phyloP scores from a whole-genome alignment of 2,797 vertebrate genomes.

The Semotilus atromaculatus region DNA sequence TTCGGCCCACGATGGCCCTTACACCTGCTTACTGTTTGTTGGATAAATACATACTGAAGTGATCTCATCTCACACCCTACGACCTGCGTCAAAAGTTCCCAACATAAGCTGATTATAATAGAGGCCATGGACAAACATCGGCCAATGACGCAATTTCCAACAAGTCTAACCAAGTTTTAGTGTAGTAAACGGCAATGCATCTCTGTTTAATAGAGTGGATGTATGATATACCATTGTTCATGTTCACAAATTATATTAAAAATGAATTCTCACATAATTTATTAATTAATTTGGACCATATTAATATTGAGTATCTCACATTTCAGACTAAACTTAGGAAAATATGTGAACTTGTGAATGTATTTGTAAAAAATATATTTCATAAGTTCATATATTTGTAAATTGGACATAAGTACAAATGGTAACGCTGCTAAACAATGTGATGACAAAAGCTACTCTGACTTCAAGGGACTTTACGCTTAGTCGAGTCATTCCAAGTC shows the following conservation, averaged over 20 bases:
- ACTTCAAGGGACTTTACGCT: conserved; percentile 37
- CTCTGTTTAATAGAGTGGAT: neutral
- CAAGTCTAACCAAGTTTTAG: conserved; percentile 10
- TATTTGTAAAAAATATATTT: neutral
- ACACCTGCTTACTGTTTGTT: conserved; percentile 18
- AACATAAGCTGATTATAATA: conserved; percentile 37
- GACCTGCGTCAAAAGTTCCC: conserved; percentile 45
- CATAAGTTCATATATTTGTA: neutral
- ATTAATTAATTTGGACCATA: neutral
- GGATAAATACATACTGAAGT: neutral
- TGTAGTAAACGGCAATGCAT: neutral
- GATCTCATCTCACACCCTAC: conserved; percentile 12
- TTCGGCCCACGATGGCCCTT: neutral
- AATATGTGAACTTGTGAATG: neutral
- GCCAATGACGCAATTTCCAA: conserved; percentile 33
- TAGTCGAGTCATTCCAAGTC: conserved; percentile 44
- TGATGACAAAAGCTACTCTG: conserved; percentile 9
- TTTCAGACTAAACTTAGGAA: neutral
- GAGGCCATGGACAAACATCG: conserved; percentile 40
- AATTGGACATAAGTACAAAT: neutral
- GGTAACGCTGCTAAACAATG: neutral
- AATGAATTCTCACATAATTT: neutral
- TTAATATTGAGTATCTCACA: neutral
- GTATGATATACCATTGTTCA: neutral
- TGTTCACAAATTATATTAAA: neutral